Evolutionary conservation across 1,140 invertebrate genomes (phyloP), one percentile per base, ranked within the genome.

Genomic region (Centruroides sculpturatus): DNA sequence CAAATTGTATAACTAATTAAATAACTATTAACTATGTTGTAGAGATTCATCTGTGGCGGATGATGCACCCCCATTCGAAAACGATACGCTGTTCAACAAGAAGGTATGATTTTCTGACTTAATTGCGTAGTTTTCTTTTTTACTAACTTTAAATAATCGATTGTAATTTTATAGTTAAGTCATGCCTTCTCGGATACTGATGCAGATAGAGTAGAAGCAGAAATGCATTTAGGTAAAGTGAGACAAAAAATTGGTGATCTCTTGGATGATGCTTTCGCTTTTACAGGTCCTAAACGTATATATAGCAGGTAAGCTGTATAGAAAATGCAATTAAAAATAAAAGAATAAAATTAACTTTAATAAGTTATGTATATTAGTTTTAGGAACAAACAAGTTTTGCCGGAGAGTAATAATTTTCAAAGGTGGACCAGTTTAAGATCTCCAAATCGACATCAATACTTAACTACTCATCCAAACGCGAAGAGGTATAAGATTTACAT

Each of bases 201-300:
- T 9, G 62, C 59, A 10, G 52, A 59, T 11, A 49, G 51, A 35
- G 62, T 52, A 0, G 59, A 60, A 13, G 57, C 59, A 12, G 47
- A 64, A 23, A 1, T 51, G 13, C 62, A 64, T 4, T 47, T 64
- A 13, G 54, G 55, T 6, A 60, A 54, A 34, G 59, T 64, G 7
- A 53, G 62, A 34, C 59, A 59, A 49, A 57, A 57, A 50, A 60
- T 64, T 36, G 23, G 55, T 5, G 55, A 64, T 8, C 48, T 64
- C 5, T 41, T 64, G 23, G 62, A 64, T 35, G 62, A 64, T n/a
- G 62, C 62, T 3, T 64, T 64, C 35, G 55, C 56, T 7, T 7
- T 64, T 41, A 59, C 62, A 1, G 59, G 56, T 10, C 57, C 58
- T 7, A 57, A 58, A 52, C 55, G 50, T 7, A n/a, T 64, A 5